Conservation (phyloP, 2,797 vertebrate species). For the Distichodus sexfasciatus region DNA sequence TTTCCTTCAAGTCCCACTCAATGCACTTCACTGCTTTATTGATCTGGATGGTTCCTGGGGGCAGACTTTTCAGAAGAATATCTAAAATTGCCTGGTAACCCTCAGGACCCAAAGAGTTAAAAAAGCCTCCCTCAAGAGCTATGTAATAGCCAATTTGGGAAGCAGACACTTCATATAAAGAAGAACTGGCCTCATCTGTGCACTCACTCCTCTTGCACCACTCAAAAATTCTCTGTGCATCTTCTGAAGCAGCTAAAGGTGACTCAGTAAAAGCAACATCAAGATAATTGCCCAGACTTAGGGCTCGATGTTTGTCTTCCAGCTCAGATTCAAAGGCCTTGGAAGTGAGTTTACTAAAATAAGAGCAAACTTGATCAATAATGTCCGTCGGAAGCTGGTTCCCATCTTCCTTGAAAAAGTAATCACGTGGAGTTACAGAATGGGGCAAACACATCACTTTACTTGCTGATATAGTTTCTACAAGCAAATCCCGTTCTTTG, state of each 20-base stretch:
- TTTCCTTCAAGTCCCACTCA: slow-evolving; percentile 48
- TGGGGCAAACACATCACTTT: slow-evolving; percentile 49
- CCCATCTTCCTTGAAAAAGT: slow-evolving; percentile 60
- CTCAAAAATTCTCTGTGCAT: slow-evolving; percentile 53
- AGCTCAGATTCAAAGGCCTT: slow-evolving; percentile 55
- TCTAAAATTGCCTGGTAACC: slow-evolving; percentile 61
- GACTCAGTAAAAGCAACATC: slow-evolving; percentile 54
- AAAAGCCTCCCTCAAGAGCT: slow-evolving; percentile 60
- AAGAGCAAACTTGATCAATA: slow-evolving; percentile 54
- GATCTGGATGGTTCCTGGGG: slow-evolving; percentile 44
- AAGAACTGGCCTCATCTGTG: slow-evolving; percentile 63
- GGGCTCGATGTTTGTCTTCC: slow-evolving; percentile 34
- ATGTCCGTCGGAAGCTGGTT: slow-evolving; percentile 38
- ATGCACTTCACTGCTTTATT: slow-evolving; percentile 52
- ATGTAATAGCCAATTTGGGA: slow-evolving; percentile 55
- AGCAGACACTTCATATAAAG: slow-evolving; percentile 64
- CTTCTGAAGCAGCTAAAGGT: slow-evolving; percentile 28
- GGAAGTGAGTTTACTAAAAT: slow-evolving; percentile 56
- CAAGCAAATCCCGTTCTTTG: slow-evolving; percentile 54
- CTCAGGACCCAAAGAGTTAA: slow-evolving; percentile 56
- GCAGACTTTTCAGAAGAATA: slow-evolving; percentile 48
- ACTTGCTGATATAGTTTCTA: slow-evolving; percentile 25
- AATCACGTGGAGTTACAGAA: slow-evolving; percentile 51
- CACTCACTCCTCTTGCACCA: slow-evolving; percentile 66
- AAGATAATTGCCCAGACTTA: slow-evolving; percentile 59